phyloP scores from a whole-genome alignment of 2,797 vertebrate genomes.

The Microctenopoma lineatum region DNA sequence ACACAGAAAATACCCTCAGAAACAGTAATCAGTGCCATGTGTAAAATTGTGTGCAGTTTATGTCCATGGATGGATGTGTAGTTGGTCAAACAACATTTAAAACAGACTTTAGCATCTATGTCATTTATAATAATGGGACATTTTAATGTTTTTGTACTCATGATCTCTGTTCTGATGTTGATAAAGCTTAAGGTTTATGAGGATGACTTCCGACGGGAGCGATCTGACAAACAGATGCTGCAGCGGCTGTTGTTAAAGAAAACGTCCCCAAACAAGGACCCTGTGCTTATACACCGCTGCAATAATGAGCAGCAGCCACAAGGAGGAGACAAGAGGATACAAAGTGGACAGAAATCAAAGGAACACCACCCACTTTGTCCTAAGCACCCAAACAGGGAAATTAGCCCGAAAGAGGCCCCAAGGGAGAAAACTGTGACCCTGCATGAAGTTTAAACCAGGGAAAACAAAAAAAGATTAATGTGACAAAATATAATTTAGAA shows the following conservation, averaged over 20 bases:
- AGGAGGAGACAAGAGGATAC: constrained; percentile 58
- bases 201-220: constrained; percentile 85
- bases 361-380: constrained; percentile 74
- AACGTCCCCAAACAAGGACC: constrained; percentile 59
- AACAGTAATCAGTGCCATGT: no score
- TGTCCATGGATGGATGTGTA: no score
- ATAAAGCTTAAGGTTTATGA: constrained; percentile 85
- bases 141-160: not conserved
- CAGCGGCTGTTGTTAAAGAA: constrained; percentile 85
- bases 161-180: constrained; percentile 7
- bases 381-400: constrained; percentile 68
- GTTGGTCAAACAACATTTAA: not conserved
- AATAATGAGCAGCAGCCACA: constrained; percentile 75
- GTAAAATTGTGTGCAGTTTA: no score
- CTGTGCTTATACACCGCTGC: constrained; percentile 84
- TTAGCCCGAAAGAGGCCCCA: constrained; percentile 47
- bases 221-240: constrained; percentile 85
- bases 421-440: not conserved
- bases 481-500: no score
- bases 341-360: constrained; percentile 61
- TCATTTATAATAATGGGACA: not conserved
- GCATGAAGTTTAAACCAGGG: no score
- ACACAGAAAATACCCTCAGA: no score
- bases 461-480: no score
- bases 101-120: not conserved